Percentiles rank a stretch among this genome's conserved stretches.
phyloP scores from a whole-genome alignment of 1,140 invertebrate species.

The Antheraea pernyi region DNA sequence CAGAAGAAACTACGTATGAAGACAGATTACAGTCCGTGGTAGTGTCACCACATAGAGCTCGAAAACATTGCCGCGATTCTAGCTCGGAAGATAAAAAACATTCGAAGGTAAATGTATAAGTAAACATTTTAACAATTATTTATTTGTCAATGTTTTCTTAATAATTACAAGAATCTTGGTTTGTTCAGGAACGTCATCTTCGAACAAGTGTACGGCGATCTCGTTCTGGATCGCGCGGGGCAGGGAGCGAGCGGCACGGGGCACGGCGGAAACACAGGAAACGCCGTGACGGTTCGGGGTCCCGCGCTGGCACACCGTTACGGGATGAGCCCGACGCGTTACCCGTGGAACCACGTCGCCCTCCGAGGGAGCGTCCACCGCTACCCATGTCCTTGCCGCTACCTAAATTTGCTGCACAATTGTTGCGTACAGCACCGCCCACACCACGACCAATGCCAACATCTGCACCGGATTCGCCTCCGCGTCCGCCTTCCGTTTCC shows the following conservation, averaged over 20 bases:
- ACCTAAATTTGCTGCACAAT: slow-evolving; percentile 90
- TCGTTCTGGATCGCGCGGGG: slow-evolving; percentile 53
- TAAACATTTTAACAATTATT: not conserved
- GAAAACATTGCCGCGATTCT: slow-evolving; percentile 65
- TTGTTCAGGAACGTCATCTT: slow-evolving; percentile 58
- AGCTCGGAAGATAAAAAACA: slow-evolving; percentile 68
- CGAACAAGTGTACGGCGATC: slow-evolving; percentile 50
- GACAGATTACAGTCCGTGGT: slow-evolving; percentile 70
- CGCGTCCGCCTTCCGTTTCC: slow-evolving; percentile 77
- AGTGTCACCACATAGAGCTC: slow-evolving; percentile 63
- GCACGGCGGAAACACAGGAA: slow-evolving; percentile 51
- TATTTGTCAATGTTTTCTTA: too few relatives aligned
- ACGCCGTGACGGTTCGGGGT: slow-evolving; percentile 49
- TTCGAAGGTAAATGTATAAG: slow-evolving; percentile 49
- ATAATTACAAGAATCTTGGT: too few relatives aligned
- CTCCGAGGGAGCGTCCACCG: slow-evolving; percentile 80
- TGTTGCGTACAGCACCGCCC: slow-evolving; percentile 71
- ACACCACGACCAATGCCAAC: slow-evolving; percentile 72
- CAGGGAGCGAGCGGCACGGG: slow-evolving; percentile 35
- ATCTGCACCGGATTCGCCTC: slow-evolving; percentile 55
- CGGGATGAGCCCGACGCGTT: slow-evolving; percentile 91
- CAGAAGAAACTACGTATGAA: slow-evolving; percentile 63
- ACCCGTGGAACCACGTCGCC: slow-evolving; percentile 85
- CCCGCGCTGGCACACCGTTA: slow-evolving; percentile 89
- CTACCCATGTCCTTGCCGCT: slow-evolving; percentile 88